A percentile compares a stretch with the other conserved stretches of the same genome.
Conservation (phyloP, 2,797 vertebrate genomes). For the Hypotaenidia okinawae region DNA sequence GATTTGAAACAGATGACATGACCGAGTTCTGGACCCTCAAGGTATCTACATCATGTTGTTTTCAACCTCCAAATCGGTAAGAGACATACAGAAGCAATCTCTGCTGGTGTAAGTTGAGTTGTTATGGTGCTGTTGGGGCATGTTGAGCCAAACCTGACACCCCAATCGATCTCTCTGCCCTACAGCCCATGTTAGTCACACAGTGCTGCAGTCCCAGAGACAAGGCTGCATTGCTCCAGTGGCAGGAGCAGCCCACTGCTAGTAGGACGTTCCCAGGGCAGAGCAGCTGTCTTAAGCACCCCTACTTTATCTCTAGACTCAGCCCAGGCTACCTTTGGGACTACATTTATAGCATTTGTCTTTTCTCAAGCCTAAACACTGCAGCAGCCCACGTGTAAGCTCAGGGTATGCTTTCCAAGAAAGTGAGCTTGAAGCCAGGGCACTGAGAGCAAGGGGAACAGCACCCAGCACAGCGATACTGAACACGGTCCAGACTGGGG, state of each 20-base stretch:
- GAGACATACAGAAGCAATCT: not conserved
- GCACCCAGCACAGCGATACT: not conserved
- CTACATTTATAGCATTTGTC: not conserved
- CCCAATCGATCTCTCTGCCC: not conserved
- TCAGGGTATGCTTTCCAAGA: not conserved
- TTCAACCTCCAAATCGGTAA: not conserved
- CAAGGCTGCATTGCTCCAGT: not conserved
- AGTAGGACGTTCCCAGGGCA: not conserved
- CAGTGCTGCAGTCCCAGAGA: not conserved
- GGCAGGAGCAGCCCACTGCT: not conserved
- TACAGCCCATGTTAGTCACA: accelerated
- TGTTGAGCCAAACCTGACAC: not conserved
- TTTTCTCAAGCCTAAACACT: not conserved
- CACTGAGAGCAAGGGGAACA: not conserved
- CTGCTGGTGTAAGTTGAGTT: not conserved
- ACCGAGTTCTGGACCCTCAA: not conserved
- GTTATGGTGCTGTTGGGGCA: not conserved
- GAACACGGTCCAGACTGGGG: accelerated
- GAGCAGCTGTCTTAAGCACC: not conserved
- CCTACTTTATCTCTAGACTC: not conserved
- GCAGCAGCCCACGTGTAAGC: not conserved
- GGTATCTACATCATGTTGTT: accelerated
- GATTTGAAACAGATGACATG: not conserved
- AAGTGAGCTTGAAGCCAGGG: not conserved
- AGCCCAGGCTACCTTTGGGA: not conserved